Base-by-base conservation (phyloP, 2,888 invertebrate genomes). In the Achlya flavicornis region DNA sequence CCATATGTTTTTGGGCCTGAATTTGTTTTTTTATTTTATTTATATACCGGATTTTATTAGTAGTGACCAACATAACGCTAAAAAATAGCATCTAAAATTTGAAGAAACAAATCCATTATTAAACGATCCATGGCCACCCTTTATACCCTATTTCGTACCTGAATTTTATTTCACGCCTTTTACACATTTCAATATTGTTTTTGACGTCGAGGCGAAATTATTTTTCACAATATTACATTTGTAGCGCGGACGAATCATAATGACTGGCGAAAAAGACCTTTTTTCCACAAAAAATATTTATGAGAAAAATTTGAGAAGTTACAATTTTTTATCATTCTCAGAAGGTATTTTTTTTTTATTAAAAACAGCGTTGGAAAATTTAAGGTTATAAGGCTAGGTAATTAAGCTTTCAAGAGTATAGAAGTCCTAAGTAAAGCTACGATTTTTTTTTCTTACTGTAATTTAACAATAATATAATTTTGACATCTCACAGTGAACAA, bases 211-310 rank as follows among this genome's bases (percentile, higher is more conserved):
- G n/a, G 10, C 53, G 2, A 53, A 19, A 53, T 53, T 3, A 53
- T 53, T 53, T 53, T 53, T 53, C 53, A 53, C 8, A 53, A 53
- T 19, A 53, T 53, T 53, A 53, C 53, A 19, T 53, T 53, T 53
- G 19, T 53, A 53, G 19, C 16, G 53, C 53, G 10, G 53, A 53
- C 53, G 53, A 53, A 10, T 53, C 53, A 53, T 53, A 53, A 19
- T 53, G 53, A 53, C 53, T 53, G 53, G 53, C 53, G n/a, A n/a
- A 53, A 53, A 53, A 5, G 10, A 10, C 53, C 19, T 19, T 53
- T 46, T 53, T 53, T 19, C 10, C 53, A 10, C 19, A 3, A 53
- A 53, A n/a, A 53, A 19, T 53, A 53, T 53, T 53, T 53, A 53
- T 53, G 19, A 53, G 16, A 19, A 10, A 53, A 46, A 16, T 16